These are phyloP conservation scores for Delphinus delphis DNA, from an alignment of 2,113 vertebrate genomes.

Conservation along the genomic window DNA sequence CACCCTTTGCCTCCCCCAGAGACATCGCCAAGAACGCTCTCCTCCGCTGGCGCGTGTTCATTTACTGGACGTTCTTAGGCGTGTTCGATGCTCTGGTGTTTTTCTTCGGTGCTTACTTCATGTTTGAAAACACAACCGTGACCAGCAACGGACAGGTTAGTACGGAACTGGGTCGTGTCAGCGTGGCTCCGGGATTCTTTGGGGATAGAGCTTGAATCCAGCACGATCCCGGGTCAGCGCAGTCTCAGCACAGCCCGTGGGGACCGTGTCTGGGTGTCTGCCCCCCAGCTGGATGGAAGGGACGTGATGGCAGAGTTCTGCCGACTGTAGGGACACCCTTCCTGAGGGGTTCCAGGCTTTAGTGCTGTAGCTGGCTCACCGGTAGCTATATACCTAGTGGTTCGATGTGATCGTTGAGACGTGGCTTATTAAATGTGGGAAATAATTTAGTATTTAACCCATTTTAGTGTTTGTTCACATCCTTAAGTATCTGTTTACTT, in stretches of 20 bases:
- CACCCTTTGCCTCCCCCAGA: conserved; percentile 78
- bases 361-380: conserved; percentile 20
- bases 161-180: background rate
- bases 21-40: conserved; percentile 96
- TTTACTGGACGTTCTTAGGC: conserved; percentile 96
- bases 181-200: background rate
- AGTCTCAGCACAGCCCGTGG: background rate
- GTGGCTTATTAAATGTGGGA: background rate
- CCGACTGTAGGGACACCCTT: background rate
- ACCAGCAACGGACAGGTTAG: conserved; percentile 98
- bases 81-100: conserved; percentile 95
- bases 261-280: rapidly evolving
- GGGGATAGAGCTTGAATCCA: rapidly evolving
- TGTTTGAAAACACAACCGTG: conserved; percentile 95
- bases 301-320: rapidly evolving
- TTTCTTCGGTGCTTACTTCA: conserved; percentile 98
- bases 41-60: conserved; percentile 92
- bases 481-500: conserved; percentile 49
- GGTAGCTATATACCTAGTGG: background rate
- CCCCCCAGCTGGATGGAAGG: background rate
- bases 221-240: background rate
- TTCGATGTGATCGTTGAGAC: background rate
- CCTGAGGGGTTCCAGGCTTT: background rate
- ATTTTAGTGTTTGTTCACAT: background rate
- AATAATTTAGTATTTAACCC: background rate